phyloP scores from a whole-genome alignment of 2,797 vertebrate species.

The Brotogeris chrysoptera region DNA sequence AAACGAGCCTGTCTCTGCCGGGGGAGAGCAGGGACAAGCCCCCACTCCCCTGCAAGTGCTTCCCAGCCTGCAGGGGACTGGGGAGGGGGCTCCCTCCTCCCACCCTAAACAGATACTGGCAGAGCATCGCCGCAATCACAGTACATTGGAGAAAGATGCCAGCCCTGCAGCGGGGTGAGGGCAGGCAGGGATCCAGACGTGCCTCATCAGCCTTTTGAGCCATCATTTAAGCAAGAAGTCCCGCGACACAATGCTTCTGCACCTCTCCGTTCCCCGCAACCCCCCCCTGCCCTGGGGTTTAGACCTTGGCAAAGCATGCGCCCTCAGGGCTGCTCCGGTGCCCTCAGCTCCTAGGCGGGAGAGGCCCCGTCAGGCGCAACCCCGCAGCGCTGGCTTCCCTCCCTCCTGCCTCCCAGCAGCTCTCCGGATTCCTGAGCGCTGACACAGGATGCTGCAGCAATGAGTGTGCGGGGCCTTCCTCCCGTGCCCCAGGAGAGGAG shows the following conservation, averaged over 20 bases:
- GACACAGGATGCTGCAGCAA: conserved; percentile 67
- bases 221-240: not conserved
- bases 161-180: fast-evolving
- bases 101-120: not conserved
- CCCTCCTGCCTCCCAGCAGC: conserved; percentile 31
- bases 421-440: conserved; percentile 74
- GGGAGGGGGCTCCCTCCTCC: not conserved
- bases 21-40: fast-evolving
- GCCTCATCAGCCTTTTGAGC: not conserved
- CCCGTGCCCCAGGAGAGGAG: not conserved
- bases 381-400: conserved; percentile 7
- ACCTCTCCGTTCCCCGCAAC: not conserved
- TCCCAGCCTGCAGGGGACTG: fast-evolving
- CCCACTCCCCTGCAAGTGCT: not conserved
- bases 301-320: not conserved
- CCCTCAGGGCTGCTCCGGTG: not conserved
- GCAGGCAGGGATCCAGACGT: not conserved
- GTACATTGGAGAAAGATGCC: conserved; percentile 4
- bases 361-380: conserved; percentile 50
- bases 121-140: not conserved
- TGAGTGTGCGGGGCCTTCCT: conserved; percentile 16
- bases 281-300: not conserved
- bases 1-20: not conserved
- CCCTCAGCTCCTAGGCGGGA: not conserved
- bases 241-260: not conserved